Evolutionary conservation across 2,888 invertebrate species (phyloP), one percentile per base, ranked within the genome.

Genomic region (Noctua fimbriata): DNA sequence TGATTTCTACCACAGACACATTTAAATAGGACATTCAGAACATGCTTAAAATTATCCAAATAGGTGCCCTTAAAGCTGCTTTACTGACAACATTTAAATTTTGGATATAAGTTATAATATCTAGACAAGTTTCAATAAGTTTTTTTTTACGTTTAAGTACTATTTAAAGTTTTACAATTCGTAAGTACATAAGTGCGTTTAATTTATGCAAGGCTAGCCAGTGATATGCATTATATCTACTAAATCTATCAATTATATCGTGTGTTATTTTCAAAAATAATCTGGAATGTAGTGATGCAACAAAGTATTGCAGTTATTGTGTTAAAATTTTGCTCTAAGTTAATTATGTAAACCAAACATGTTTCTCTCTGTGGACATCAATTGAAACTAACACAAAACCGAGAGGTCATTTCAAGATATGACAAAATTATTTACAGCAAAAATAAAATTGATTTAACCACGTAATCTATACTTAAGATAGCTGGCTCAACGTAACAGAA

Each of bases 201-300:
- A 91, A 86, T 89, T 87, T 89, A 91, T 91, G 92, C 91, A 91
- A 91, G 90, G 93, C 91, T 92, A 90, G 91, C 93, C 92, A 93
- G 93, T 94, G 94, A 94, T 94, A 94, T 94, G 94, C 94, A 90
- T 93, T 88, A 89, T 87, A 88, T 79, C 77, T 87, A 88, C 82
- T 90, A 89, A 81, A 85, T 80, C 83, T 88, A 90, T 82, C 65
- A 86, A 73, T 89, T 85, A 86, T 47, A 76, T 75, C 10, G n/a
- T 76, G 86, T 73, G 83, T 85, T 83, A 82, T 85, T 87, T 86
- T 79, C 82, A 83, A 88, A 89, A 85, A 84, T 73, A 87, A 87
- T 82, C 85, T 92, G 92, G 92, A 92, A 92, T 92, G 92, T 92
- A 87, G 78, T 82, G 60, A 72, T 89, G 81, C 83, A 88, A 89